phyloP scores from a whole-genome alignment of 2,113 vertebrate genomes.

The Neodon shergylaensis region DNA sequence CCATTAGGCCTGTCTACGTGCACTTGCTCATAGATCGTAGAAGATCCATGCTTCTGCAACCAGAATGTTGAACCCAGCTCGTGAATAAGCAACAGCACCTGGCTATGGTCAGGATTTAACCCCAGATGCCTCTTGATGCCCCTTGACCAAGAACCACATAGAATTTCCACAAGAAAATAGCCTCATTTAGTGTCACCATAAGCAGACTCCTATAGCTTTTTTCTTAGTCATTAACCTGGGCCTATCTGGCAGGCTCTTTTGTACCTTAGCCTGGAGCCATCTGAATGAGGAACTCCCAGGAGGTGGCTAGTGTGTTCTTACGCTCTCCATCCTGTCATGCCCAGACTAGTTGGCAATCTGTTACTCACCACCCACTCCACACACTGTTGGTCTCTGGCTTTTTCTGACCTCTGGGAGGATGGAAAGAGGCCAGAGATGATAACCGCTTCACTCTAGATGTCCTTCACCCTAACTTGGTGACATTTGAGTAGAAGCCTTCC shows the following conservation, averaged over 20 bases:
- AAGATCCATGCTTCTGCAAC: not conserved
- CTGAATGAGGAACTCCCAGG: no score
- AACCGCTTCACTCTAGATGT: accelerated
- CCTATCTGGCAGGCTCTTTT: not conserved
- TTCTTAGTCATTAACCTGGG: not conserved
- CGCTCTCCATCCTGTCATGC: not conserved
- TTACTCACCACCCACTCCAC: no score
- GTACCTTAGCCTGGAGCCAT: not conserved
- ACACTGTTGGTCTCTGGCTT: not conserved
- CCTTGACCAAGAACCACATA: not conserved
- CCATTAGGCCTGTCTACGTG: not conserved
- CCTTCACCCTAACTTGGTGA: no score
- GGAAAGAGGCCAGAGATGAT: not conserved
- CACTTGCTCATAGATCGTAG: not conserved
- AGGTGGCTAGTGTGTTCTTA: not conserved
- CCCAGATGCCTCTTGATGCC: no score
- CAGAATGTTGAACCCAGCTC: not conserved
- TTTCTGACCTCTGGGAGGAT: not conserved
- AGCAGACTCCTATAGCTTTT: accelerated
- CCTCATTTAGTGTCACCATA: accelerated
- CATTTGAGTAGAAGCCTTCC: not conserved
- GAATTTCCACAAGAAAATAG: not conserved
- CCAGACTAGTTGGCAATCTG: not conserved
- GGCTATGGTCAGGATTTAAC: not conserved
- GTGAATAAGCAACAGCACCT: no score